Evolutionary conservation across 2,797 vertebrate genomes (phyloP).

Genomic region (Microctenopoma steveboyesi): DNA sequence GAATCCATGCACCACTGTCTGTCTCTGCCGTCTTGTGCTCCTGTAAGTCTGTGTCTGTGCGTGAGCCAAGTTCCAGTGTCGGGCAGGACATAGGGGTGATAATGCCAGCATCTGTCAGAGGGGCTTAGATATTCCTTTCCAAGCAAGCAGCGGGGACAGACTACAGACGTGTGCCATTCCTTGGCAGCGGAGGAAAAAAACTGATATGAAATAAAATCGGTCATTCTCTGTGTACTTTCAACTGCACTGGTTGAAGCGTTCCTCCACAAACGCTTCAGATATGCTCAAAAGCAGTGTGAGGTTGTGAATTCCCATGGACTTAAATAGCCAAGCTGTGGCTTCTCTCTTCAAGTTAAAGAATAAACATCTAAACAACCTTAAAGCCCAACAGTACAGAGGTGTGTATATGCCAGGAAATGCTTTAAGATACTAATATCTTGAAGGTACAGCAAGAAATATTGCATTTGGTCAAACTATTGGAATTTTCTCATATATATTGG

Average conservation of each 20-base stretch:
- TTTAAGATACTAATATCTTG: neutral
- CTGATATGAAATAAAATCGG: slow-evolving; percentile 77
- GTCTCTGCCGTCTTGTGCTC: slow-evolving; percentile 58
- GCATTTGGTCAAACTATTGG: neutral
- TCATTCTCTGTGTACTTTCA: slow-evolving; percentile 83
- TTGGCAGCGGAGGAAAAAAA: slow-evolving; percentile 75
- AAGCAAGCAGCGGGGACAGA: slow-evolving; percentile 77
- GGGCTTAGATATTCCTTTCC: slow-evolving; percentile 81
- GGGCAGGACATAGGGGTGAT: slow-evolving; percentile 73
- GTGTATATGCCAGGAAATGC: slow-evolving; percentile 6
- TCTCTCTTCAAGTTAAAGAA: slow-evolving; percentile 63
- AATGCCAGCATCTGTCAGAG: slow-evolving; percentile 80
- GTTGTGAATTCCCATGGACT: slow-evolving; percentile 74
- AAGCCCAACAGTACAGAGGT: slow-evolving; percentile 5
- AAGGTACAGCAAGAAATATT: neutral
- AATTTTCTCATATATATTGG: neutral
- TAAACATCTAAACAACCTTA: slow-evolving; percentile 37
- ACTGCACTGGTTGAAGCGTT: slow-evolving; percentile 76
- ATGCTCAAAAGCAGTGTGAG: slow-evolving; percentile 75
- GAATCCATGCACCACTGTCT: slow-evolving; percentile 64
- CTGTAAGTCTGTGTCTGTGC: slow-evolving; percentile 65
- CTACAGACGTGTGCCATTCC: slow-evolving; percentile 76
- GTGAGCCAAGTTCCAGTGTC: slow-evolving; percentile 58
- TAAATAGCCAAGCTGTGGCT: slow-evolving; percentile 62
- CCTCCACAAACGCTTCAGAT: slow-evolving; percentile 73